A percentile compares a stretch with the other conserved stretches of the same genome.
These are phyloP conservation scores for Dendroctonus ponderosae DNA, from an alignment of 1,140 invertebrate species.

Conservation along the genomic window DNA sequence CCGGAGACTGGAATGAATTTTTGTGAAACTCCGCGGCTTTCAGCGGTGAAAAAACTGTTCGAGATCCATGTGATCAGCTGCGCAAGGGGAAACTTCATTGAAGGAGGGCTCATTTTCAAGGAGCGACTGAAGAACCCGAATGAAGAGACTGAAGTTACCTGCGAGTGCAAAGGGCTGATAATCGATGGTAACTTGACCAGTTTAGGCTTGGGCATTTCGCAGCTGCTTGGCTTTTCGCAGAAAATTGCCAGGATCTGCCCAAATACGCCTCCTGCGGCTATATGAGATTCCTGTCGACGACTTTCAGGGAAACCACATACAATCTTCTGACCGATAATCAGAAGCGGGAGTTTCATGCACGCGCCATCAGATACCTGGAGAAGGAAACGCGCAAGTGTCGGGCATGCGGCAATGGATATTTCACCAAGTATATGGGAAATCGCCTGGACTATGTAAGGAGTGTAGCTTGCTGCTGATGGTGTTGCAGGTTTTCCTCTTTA, in stretches of 20 bases:
- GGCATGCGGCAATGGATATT: conserved; percentile 56
- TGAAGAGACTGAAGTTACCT: conserved; percentile 39
- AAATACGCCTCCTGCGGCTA: conserved; percentile 61
- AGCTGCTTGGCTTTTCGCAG: conserved; percentile 43
- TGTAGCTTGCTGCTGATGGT: background rate
- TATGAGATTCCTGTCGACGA: conserved; percentile 57
- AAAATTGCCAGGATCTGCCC: conserved; percentile 54
- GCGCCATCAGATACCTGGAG: conserved; percentile 58
- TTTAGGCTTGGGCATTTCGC: no score
- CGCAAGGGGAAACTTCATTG: conserved; percentile 57
- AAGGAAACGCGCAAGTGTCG: conserved; percentile 57
- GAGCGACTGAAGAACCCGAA: conserved; percentile 40
- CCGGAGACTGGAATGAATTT: background rate
- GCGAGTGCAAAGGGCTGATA: conserved; percentile 43
- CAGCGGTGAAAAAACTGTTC: conserved; percentile 59
- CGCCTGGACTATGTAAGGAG: conserved; percentile 28
- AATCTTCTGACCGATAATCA: conserved; percentile 61
- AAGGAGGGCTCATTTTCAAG: conserved; percentile 40
- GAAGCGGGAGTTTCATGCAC: conserved; percentile 59
- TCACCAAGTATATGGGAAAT: conserved; percentile 43
- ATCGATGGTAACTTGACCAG: conserved; percentile 38
- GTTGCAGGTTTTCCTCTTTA: background rate
- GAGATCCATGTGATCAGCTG: conserved; percentile 60
- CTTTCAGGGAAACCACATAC: conserved; percentile 60
- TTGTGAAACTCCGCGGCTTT: conserved; percentile 20